Evolutionary conservation across 2,113 vertebrate genomes (phyloP), one percentile per base, ranked within the genome.

Genomic region (Nyctereutes procyonoides): DNA sequence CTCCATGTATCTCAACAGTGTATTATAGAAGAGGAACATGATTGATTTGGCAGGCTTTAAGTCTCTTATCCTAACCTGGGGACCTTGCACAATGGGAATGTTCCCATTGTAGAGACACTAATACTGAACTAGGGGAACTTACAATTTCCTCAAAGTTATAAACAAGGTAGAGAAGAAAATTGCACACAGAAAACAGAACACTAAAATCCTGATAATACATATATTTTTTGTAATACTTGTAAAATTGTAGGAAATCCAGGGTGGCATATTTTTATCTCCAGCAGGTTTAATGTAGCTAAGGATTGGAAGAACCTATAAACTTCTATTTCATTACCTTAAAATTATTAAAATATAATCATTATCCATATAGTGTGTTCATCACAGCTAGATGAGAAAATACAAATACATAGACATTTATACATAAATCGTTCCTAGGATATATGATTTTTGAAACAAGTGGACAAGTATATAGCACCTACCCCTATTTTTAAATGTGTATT

Each of bases 401-500:
- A 88, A 96, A 89, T 63, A 15, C 26, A 87, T 2, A 55, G 5
- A 51, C 1, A 74, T 32, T 55, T 9, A 32, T n/a, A 82, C 10
- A 73, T 58, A 89, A 94, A 15, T 35, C 13, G 56, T 8, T 26
- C 17, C 3, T 24, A 24, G n/a, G n/a, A 38, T 24, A 43, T 4
- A 48, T 74, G 11, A 32, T 26, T 94, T 97, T 84, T 89, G 20
- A 88, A 97, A 60, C 11, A 90, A 95, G 76, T 56, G 10, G 81
- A 8, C 35, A 80, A 65, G 0, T 17, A 77, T 13, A 38, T 0
- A 71, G 3, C 3, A 86, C 35, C 12, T 76, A 53, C 11, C 5
- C n/a, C 17, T 58, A 15, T 55, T 83, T 84, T 62, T 96, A 96
- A 90, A 19, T 17, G 2, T 43, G 20, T 10, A 73, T 0, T 19